phyloP scores from a whole-genome alignment of 2,113 vertebrate genomes.

The Atlantisia rogersi region DNA sequence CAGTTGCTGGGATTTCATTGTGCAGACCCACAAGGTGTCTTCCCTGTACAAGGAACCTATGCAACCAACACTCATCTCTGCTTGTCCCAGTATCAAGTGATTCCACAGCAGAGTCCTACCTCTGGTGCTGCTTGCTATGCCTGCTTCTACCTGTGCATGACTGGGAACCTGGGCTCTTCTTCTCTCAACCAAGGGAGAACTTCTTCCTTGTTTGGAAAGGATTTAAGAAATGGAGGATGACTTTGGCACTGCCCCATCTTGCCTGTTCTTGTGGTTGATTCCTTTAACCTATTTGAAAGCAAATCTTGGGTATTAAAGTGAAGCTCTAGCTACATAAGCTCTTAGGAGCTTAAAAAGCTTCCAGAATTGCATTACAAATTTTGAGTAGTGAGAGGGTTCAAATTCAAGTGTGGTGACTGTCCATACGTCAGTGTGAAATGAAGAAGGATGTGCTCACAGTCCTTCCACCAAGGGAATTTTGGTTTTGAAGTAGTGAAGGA shows the following conservation, averaged over 20 bases:
- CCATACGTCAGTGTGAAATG: not conserved
- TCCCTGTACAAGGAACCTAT: not conserved
- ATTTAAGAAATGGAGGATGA: not conserved
- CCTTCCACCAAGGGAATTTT: not conserved
- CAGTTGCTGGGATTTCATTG: not conserved
- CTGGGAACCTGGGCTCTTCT: not conserved
- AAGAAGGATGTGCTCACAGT: not conserved
- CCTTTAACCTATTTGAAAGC: not conserved
- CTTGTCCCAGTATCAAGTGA: not conserved
- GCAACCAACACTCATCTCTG: rapidly evolving
- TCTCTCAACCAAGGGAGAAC: not conserved
- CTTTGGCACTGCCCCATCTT: not conserved
- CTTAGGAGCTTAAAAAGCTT: not conserved
- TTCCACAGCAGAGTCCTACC: not conserved
- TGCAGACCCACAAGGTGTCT: not conserved
- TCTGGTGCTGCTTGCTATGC: not conserved
- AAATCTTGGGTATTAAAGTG: not conserved
- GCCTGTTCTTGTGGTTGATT: not conserved
- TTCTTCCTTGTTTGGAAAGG: not conserved
- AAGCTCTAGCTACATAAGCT: not conserved
- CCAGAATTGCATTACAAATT: not conserved
- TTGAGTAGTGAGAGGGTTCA: not conserved
- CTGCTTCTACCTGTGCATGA: not conserved
- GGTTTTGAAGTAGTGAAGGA: not conserved
- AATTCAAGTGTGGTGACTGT: not conserved